Percentiles rank a stretch among this genome's conserved stretches.
Conservation (phyloP, 2,888 invertebrate genomes). For the Drosophila koepferae region DNA sequence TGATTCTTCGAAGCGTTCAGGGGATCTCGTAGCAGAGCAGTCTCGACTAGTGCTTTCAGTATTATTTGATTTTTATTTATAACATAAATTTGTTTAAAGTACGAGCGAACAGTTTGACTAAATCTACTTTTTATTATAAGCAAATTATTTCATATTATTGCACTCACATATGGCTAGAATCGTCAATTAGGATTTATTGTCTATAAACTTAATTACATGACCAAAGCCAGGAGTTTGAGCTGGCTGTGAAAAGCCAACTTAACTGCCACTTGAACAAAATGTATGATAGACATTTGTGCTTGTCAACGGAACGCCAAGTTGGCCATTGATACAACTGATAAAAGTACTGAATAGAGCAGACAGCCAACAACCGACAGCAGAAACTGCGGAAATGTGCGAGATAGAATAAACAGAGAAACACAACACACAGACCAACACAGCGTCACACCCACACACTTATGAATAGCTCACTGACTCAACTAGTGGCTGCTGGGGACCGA, state of each 20-base stretch:
- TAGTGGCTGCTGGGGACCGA: constrained; percentile 56
- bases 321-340: constrained; percentile 72
- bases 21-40: no score
- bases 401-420: constrained; percentile 52
- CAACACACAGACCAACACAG: constrained; percentile 16
- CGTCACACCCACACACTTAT: constrained; percentile 17
- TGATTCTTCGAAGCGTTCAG: no score
- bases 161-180: not conserved
- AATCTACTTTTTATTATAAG: not conserved
- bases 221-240: constrained; percentile 4
- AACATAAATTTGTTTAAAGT: no score
- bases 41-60: no score
- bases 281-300: constrained; percentile 61
- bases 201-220: constrained; percentile 1
- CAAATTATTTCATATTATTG: not conserved
- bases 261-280: constrained; percentile 41
- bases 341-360: constrained; percentile 40
- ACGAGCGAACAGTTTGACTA: not conserved
- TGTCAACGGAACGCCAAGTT: constrained; percentile 61
- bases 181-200: not conserved
- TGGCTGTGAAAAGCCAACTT: constrained; percentile 29
- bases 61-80: no score
- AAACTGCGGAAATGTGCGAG: constrained; percentile 68
- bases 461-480: constrained; percentile 40
- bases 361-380: constrained; percentile 27